Evolutionary conservation across 2,113 vertebrate genomes (phyloP).

Genomic region (Candoia aspera): DNA sequence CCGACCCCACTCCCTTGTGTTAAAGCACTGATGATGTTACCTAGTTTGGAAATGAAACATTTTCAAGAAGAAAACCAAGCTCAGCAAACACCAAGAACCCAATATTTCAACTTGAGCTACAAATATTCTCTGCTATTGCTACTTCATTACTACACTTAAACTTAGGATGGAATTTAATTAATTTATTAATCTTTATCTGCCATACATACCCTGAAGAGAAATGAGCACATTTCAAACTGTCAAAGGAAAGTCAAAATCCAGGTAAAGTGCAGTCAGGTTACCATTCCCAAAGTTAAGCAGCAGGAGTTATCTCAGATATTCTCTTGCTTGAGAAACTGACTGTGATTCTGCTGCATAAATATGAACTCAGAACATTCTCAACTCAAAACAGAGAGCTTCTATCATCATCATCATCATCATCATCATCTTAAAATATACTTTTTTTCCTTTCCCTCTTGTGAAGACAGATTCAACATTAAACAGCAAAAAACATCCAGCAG

Average conservation of each 20-base stretch:
- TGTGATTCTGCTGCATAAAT: background rate
- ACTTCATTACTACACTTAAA: background rate
- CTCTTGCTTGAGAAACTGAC: background rate
- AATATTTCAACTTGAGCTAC: background rate
- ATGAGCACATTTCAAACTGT: background rate
- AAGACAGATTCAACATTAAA: background rate
- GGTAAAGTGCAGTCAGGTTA: background rate
- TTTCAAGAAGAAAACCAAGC: background rate
- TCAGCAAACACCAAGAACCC: background rate
- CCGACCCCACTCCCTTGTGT: too few relatives aligned
- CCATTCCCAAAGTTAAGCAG: background rate
- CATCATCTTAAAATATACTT: background rate
- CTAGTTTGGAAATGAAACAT: background rate
- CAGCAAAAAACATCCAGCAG: constrained; percentile 32
- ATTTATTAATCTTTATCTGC: background rate
- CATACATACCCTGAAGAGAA: background rate
- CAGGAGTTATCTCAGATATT: background rate
- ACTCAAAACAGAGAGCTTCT: background rate
- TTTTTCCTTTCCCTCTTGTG: background rate
- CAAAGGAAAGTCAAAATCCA: background rate
- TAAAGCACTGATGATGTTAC: too few relatives aligned
- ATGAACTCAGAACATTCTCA: background rate
- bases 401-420: too few relatives aligned
- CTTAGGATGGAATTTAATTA: background rate
- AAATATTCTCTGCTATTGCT: background rate